These are phyloP conservation scores for Setipinna tenuifilis DNA, from an alignment of 2,797 vertebrate species.

Conservation along the genomic window DNA sequence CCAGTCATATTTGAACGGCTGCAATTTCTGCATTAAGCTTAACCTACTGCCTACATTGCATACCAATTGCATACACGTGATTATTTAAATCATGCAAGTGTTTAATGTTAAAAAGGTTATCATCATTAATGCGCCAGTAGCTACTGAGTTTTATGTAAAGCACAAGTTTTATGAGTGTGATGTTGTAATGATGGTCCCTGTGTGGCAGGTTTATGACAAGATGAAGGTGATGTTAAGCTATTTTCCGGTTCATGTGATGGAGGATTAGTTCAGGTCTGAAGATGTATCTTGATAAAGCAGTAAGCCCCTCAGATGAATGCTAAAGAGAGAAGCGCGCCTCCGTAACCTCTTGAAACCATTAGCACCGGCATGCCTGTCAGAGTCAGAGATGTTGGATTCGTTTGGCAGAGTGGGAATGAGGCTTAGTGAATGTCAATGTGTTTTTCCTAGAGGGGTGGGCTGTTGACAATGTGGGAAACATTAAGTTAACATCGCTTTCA, in stretches of 20 bases:
- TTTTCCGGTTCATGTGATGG: conserved; percentile 49
- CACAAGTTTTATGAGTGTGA: neutral
- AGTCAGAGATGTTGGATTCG: conserved; percentile 61
- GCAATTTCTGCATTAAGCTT: neutral
- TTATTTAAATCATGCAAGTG: no score
- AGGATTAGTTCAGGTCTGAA: conserved; percentile 28
- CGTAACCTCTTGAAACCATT: conserved; percentile 64
- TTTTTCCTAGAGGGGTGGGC: conserved; percentile 55
- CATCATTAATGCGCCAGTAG: neutral
- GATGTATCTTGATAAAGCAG: conserved; percentile 29
- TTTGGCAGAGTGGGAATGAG: conserved; percentile 47
- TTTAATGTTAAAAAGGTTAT: no score
- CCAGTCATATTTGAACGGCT: neutral
- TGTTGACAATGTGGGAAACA: conserved; percentile 63
- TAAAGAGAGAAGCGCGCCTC: conserved; percentile 61
- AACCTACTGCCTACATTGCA: neutral
- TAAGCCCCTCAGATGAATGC: conserved; percentile 65
- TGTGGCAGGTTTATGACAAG: conserved; percentile 39
- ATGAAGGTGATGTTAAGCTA: conserved; percentile 55
- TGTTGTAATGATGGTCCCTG: neutral
- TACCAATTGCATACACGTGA: no score
- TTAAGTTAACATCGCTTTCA: conserved; percentile 61
- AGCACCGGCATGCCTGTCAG: conserved; percentile 62
- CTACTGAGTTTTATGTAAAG: neutral
- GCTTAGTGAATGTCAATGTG: conserved; percentile 62